Conservation (phyloP, 1,140 invertebrate species). For the Drosophila tani region DNA sequence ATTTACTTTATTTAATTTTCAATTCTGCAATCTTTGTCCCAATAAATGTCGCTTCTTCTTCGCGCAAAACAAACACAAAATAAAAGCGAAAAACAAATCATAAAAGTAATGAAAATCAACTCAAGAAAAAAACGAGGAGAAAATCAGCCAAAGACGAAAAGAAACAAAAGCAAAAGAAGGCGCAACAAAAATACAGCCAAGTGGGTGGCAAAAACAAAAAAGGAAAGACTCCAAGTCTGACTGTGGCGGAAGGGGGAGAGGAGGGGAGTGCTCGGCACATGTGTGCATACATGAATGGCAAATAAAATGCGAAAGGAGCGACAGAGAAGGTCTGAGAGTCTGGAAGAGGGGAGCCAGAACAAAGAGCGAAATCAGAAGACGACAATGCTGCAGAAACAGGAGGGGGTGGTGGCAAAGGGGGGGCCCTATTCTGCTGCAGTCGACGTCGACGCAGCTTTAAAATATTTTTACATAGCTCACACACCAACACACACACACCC, state of each 20-base stretch:
- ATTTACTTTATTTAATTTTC: neutral
- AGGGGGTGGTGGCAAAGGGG: neutral
- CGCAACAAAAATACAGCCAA: conserved; percentile 26
- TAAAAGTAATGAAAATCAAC: conserved; percentile 52
- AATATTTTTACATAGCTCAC: conserved; percentile 79
- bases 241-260: neutral
- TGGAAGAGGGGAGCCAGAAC: conserved; percentile 43
- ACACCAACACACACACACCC: conserved; percentile 17
- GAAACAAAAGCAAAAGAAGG: conserved; percentile 16
- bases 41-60: conserved; percentile 28
- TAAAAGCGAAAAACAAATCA: conserved; percentile 59
- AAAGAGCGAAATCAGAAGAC: conserved; percentile 68
- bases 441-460: conserved; percentile 78
- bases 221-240: conserved; percentile 9
- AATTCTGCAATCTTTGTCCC: conserved; percentile 28
- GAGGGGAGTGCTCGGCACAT: conserved; percentile 42
- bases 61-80: conserved; percentile 23
- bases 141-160: conserved; percentile 15
- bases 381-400: conserved; percentile 33
- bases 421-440: conserved; percentile 53
- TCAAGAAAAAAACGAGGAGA: conserved; percentile 14
- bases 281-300: conserved; percentile 82
- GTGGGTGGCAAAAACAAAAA: conserved; percentile 52
- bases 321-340: neutral
- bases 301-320: conserved; percentile 66